phyloP scores from a whole-genome alignment of 2,888 invertebrate genomes.

The Euzophera pinguis region DNA sequence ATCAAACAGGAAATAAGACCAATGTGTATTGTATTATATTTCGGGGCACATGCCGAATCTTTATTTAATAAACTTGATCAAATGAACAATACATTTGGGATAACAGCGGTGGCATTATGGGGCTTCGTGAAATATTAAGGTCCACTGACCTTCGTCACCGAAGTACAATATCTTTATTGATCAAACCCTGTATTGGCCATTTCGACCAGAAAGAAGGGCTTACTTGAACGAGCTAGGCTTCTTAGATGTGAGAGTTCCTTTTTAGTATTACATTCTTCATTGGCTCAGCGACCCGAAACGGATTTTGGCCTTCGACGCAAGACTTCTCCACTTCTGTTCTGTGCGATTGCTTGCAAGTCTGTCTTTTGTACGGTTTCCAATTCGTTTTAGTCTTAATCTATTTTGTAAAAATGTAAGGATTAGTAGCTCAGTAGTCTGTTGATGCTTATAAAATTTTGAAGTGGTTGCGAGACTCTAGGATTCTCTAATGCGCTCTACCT shows the following conservation, averaged over 20 bases:
- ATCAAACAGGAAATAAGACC: slow-evolving; percentile 4
- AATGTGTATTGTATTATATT: slow-evolving; percentile 23
- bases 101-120: slow-evolving; percentile 11
- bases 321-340: no score
- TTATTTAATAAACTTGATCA: slow-evolving; percentile 54
- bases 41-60: slow-evolving; percentile 40
- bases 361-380: no score
- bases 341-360: no score
- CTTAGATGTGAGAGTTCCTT: neutral
- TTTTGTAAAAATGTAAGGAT: no score
- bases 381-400: no score
- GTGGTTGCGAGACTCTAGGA: no score
- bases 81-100: slow-evolving; percentile 62
- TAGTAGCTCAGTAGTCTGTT: no score
- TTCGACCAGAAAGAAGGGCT: neutral
- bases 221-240: neutral
- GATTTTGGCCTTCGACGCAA: no score
- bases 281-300: no score
- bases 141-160: slow-evolving; percentile 25
- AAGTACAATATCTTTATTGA: slow-evolving; percentile 17
- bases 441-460: no score
- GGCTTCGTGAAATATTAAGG: slow-evolving; percentile 29
- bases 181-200: neutral
- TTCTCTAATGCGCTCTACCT: no score
- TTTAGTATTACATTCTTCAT: neutral